Percentiles rank a stretch among this genome's conserved stretches.
phyloP scores from a whole-genome alignment of 2,113 vertebrate species.

The Columba janthina region DNA sequence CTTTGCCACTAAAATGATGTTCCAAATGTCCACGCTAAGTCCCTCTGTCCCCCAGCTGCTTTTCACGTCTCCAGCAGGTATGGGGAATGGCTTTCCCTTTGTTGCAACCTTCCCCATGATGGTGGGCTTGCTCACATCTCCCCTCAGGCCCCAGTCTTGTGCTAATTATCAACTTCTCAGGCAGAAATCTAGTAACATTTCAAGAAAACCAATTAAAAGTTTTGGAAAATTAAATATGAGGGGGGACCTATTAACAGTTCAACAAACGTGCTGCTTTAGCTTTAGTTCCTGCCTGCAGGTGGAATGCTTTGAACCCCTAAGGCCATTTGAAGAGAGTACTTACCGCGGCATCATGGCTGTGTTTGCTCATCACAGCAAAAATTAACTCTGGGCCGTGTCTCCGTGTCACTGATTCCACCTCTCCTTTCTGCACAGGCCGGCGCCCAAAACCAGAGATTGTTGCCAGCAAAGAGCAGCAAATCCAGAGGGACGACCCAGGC shows the following conservation, averaged over 20 bases:
- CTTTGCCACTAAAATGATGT: not conserved
- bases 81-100: not conserved
- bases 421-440: slow-evolving; percentile 68
- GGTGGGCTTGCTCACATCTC: not conserved
- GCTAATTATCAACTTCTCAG: not conserved
- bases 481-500: slow-evolving; percentile 80
- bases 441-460: slow-evolving; percentile 81
- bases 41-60: not conserved
- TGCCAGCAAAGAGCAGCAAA: slow-evolving; percentile 80
- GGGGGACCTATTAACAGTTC: not conserved
- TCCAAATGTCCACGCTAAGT: not conserved
- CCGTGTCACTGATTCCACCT: not conserved
- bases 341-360: rapidly evolving
- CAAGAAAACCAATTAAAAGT: not conserved
- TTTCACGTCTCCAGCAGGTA: not conserved
- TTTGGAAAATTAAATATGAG: not conserved
- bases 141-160: not conserved
- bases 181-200: not conserved
- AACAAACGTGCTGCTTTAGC: not conserved
- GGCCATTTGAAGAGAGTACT: not conserved
- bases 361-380: not conserved
- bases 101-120: not conserved
- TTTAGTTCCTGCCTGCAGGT: not conserved
- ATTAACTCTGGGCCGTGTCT: not conserved
- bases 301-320: not conserved